These are phyloP conservation scores for Pseudomugil tenellus DNA, from an alignment of 2,797 vertebrate species.

Conservation along the genomic window DNA sequence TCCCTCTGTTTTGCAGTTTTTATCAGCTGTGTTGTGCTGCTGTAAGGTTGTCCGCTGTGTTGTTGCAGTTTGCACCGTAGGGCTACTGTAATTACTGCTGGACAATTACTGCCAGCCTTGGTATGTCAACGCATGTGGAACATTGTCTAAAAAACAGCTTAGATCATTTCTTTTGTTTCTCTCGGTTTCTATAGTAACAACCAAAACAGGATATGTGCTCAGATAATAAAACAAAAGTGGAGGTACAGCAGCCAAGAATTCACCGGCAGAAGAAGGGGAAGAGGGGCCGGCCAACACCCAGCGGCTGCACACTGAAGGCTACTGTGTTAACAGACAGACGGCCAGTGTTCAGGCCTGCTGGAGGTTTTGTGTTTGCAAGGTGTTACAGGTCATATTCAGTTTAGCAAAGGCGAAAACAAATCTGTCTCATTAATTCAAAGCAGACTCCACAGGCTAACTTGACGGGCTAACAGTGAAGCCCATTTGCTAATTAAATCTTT, in stretches of 20 bases:
- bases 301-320: constrained; percentile 28
- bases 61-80: background rate
- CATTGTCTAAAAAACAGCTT: constrained; percentile 61
- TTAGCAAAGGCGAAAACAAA: constrained; percentile 16
- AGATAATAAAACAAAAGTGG: constrained; percentile 80
- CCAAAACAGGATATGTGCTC: constrained; percentile 80
- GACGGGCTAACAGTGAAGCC: constrained; percentile 5
- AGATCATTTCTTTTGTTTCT: constrained; percentile 70
- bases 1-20: background rate
- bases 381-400: constrained; percentile 24
- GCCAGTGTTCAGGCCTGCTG: constrained; percentile 5
- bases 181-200: constrained; percentile 68
- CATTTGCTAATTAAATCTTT: constrained; percentile 34
- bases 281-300: constrained; percentile 49
- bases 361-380: constrained; percentile 35
- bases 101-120: constrained; percentile 36
- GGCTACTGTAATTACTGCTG: background rate
- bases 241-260: constrained; percentile 66
- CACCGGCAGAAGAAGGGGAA: constrained; percentile 52
- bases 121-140: constrained; percentile 39
- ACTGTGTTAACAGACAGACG: constrained; percentile 35
- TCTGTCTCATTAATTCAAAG: constrained; percentile 25
- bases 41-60: background rate
- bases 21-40: background rate
- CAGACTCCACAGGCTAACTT: constrained; percentile 10